phyloP scores from a whole-genome alignment of 2,113 vertebrate genomes.

The Brachyistius frenatus region DNA sequence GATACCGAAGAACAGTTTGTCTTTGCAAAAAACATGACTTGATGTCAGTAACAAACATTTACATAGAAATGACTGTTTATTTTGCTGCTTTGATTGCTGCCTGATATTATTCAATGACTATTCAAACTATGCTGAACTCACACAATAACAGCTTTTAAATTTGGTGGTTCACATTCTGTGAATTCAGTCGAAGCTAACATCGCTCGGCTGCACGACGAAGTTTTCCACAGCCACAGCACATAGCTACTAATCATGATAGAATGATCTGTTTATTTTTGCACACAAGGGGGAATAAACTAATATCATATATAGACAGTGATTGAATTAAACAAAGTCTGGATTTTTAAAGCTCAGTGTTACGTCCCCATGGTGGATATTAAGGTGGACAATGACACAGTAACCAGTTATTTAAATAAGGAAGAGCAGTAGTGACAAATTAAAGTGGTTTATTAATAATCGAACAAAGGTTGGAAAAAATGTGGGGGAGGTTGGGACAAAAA shows the following conservation, averaged over 20 bases:
- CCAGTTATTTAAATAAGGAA: too few relatives aligned
- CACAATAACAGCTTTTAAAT: conserved; percentile 11
- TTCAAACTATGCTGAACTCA: conserved; percentile 12
- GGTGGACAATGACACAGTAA: too few relatives aligned
- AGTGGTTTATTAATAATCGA: too few relatives aligned
- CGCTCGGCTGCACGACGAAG: too few relatives aligned
- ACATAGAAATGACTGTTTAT: conserved; percentile 22
- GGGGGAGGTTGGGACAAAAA: too few relatives aligned
- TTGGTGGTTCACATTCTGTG: not conserved
- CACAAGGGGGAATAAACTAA: too few relatives aligned
- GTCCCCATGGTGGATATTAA: too few relatives aligned
- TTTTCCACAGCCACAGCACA: too few relatives aligned
- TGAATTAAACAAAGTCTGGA: not conserved
- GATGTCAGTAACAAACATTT: conserved; percentile 36
- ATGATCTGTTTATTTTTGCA: not conserved
- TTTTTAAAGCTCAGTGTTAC: too few relatives aligned
- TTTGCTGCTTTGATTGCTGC: conserved; percentile 10
- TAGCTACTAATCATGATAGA: conserved; percentile 2
- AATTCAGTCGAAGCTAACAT: too few relatives aligned
- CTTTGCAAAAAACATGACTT: conserved; percentile 8
- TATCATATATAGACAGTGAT: not conserved
- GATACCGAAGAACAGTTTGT: conserved; percentile 25
- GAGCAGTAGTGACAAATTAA: too few relatives aligned
- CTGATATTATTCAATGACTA: conserved; percentile 26
- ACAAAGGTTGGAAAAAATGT: too few relatives aligned